These are phyloP conservation scores for roundworm (Caenorhabditis elegans) DNA, from an alignment of 1,140 invertebrate species.

Conservation along the genomic window WBcel235 BX284606.5:11676501-11677000, in stretches of 20 bases:
- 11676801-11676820: too few species aligned
- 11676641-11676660: neutral
- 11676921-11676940: constrained; percentile 13
- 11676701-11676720: neutral
- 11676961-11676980: constrained; percentile 14
- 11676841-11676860: too few species aligned
- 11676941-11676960: constrained; percentile 14
- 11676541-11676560: neutral
- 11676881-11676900: too few species aligned
- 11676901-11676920: too few species aligned
- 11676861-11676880: too few species aligned
- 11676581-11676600: neutral
- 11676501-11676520: neutral
- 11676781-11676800: too few species aligned
- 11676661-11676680: neutral
- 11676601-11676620: neutral
- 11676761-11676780: too few species aligned
- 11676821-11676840: too few species aligned
- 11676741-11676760: too few species aligned
- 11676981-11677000: constrained; percentile 15
- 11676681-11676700: neutral
- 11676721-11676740: too few species aligned
- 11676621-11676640: neutral
- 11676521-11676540: neutral
- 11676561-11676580: constrained; percentile 4